Evolutionary conservation across 2,113 vertebrate genomes (phyloP).

Genomic region (Platichthys flesus): DNA sequence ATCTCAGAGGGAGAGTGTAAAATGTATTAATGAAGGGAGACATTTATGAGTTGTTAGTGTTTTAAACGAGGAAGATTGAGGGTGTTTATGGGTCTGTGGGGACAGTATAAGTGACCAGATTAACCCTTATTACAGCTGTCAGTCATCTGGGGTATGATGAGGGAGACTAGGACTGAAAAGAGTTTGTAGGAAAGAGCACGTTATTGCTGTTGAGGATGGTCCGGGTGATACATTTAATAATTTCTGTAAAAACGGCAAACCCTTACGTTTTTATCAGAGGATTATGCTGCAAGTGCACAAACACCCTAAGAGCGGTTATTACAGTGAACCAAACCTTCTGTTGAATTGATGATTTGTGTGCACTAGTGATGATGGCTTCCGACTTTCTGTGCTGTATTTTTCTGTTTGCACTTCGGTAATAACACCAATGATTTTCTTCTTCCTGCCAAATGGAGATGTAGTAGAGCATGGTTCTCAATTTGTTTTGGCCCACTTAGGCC

Average conservation of each 20-base stretch:
- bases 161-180: background rate
- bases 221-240: slow-evolving; percentile 26
- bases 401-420: too few species aligned
- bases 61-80: slow-evolving; percentile 32
- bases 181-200: background rate
- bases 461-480: background rate
- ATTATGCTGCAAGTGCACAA: background rate
- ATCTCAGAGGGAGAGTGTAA: slow-evolving; percentile 1
- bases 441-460: too few species aligned
- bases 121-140: slow-evolving; percentile 30
- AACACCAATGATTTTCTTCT: too few species aligned
- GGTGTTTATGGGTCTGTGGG: slow-evolving; percentile 12
- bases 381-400: background rate
- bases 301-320: background rate
- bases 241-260: slow-evolving; percentile 6
- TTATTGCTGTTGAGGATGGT: background rate
- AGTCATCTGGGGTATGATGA: background rate
- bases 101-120: background rate
- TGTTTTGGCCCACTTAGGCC: too few species aligned
- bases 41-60: slow-evolving; percentile 14
- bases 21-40: slow-evolving; percentile 19
- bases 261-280: background rate
- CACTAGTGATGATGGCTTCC: too few species aligned
- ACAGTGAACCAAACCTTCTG: background rate
- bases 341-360: background rate